Conservation (phyloP, 2,797 vertebrate species). For the Nasua narica region DNA sequence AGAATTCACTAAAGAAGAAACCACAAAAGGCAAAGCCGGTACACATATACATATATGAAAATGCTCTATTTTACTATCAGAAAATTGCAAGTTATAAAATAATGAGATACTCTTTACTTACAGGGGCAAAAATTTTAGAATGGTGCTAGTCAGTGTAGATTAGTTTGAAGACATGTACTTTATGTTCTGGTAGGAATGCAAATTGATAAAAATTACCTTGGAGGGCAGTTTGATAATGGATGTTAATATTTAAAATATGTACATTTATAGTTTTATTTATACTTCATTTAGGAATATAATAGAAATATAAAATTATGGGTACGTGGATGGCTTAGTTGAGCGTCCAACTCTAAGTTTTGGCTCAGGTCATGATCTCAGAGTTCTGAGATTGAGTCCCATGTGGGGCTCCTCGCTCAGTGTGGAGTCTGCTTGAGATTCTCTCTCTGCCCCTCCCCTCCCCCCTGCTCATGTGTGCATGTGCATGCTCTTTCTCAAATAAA, state of each 20-base stretch:
- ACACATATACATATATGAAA: background rate
- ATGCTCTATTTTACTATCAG: background rate
- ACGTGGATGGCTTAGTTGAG: background rate
- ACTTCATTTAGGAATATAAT: background rate
- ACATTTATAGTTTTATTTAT: background rate
- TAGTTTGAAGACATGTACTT: background rate
- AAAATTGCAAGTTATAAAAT: background rate
- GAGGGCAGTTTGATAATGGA: background rate
- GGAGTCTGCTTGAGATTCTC: background rate
- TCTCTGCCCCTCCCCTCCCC: background rate
- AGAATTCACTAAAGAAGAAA: background rate
- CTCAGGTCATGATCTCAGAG: background rate
- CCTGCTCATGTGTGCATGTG: background rate
- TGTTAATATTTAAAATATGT: background rate
- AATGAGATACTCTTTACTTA: background rate
- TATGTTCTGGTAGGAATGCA: background rate
- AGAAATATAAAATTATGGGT: background rate
- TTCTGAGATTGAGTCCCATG: background rate
- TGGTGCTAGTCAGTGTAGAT: background rate
- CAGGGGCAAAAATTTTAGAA: background rate
- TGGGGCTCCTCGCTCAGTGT: background rate
- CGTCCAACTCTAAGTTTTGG: background rate
- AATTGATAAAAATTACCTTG: background rate
- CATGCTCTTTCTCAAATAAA: background rate
- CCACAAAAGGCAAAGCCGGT: background rate